Percentiles rank a stretch among this genome's conserved stretches.
Conservation (phyloP, 2,113 vertebrate genomes). For the Percopsis transmontana region DNA sequence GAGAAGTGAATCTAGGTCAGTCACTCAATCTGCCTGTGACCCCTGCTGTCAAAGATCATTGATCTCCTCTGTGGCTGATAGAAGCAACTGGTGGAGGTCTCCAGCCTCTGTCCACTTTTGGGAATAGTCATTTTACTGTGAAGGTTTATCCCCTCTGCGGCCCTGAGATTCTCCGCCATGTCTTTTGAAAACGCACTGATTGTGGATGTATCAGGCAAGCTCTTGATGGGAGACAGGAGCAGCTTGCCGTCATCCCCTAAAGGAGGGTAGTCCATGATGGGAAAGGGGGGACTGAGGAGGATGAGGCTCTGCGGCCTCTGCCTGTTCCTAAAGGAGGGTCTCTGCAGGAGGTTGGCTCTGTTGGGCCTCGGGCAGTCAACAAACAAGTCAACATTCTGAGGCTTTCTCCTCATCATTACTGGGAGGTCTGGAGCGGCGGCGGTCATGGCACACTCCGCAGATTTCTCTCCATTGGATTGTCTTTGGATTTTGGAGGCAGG, state of each 20-base stretch:
- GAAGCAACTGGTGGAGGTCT: conserved; percentile 98
- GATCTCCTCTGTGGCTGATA: conserved; percentile 97
- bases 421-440: conserved; percentile 71
- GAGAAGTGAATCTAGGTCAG: not conserved
- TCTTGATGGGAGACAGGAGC: conserved; percentile 87
- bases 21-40: conserved; percentile 92
- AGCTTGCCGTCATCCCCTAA: conserved; percentile 84
- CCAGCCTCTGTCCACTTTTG: conserved; percentile 96
- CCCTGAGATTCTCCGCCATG: conserved; percentile 77
- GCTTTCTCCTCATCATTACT: conserved; percentile 83
- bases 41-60: conserved; percentile 95
- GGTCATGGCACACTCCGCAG: conserved; percentile 64
- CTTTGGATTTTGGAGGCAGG: conserved; percentile 61
- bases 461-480: conserved; percentile 62
- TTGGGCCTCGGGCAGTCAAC: conserved; percentile 87
- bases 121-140: conserved; percentile 97
- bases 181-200: conserved; percentile 81
- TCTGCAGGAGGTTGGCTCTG: conserved; percentile 81
- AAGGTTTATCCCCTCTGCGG: conserved; percentile 83
- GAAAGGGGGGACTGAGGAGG: conserved; percentile 94
- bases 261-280: conserved; percentile 91
- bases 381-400: conserved; percentile 84
- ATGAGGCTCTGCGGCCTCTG: conserved; percentile 97
- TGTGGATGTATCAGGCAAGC: conserved; percentile 80
- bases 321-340: conserved; percentile 89